Evolutionary conservation across 2,113 vertebrate species (phyloP).

Genomic region (Scophthalmus maximus): DNA sequence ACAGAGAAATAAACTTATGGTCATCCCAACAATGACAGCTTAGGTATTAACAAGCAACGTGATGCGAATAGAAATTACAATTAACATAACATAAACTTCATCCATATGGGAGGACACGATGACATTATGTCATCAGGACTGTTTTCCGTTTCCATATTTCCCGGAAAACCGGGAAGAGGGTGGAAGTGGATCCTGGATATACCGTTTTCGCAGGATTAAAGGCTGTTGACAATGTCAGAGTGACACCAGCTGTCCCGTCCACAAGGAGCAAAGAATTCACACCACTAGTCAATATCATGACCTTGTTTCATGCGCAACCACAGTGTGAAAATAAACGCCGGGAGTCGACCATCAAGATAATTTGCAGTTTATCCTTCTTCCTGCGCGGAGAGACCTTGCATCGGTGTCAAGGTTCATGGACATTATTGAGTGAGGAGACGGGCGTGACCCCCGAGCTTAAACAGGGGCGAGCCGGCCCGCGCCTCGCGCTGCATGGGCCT

Average conservation of each 20-base stretch:
- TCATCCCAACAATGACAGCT: no score
- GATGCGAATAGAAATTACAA: no score
- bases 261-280: not conserved
- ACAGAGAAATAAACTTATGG: no score
- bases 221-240: not conserved
- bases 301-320: slow-evolving; percentile 20
- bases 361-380: slow-evolving; percentile 35
- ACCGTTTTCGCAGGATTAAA: not conserved
- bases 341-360: not conserved
- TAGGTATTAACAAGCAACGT: no score
- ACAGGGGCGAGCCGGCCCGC: not conserved
- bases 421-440: not conserved
- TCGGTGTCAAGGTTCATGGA: slow-evolving; percentile 29
- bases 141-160: no score
- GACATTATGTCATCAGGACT: no score
- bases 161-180: no score
- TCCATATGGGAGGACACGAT: no score
- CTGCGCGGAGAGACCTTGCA: not conserved
- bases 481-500: not conserved
- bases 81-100: no score
- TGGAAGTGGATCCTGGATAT: no score
- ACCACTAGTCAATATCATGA: not conserved
- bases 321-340: slow-evolving; percentile 15
- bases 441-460: slow-evolving; percentile 8
- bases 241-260: not conserved